Percentiles rank a stretch among this genome's conserved stretches.
Evolutionary conservation across 1,140 invertebrate genomes (phyloP).

Genomic region (Drosophila setifemur): DNA sequence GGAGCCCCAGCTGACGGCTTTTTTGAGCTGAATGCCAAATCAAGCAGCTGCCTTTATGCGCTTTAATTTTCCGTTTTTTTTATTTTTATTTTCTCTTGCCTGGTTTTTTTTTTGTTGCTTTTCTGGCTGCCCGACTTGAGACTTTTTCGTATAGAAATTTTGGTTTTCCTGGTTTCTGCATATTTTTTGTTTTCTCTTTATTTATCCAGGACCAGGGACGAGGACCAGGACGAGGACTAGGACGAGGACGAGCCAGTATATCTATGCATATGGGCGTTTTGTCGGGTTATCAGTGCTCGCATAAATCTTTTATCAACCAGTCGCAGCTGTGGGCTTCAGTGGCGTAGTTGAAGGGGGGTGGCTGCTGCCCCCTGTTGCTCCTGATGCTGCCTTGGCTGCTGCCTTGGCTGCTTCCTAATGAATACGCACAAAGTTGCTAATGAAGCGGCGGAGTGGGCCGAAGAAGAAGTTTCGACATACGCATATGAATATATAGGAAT

Average conservation of each 20-base stretch:
- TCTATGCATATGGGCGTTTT: conserved; percentile 58
- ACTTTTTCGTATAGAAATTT: conserved; percentile 37
- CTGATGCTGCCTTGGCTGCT: neutral
- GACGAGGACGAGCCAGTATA: conserved; percentile 16
- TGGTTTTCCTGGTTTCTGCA: conserved; percentile 24
- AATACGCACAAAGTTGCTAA: conserved; percentile 79
- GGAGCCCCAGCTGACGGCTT: conserved; percentile 57
- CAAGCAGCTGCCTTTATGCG: conserved; percentile 63
- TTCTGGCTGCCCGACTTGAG: conserved; percentile 32
- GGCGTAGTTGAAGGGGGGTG: conserved; percentile 15
- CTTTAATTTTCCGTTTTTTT: conserved; percentile 34
- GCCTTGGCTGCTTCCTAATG: conserved; percentile 52
- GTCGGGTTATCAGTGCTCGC: conserved; percentile 74
- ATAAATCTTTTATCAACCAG: conserved; percentile 79
- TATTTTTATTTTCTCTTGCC: conserved; percentile 18
- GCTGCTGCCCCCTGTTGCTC: conserved; percentile 24
- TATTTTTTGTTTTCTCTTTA: conserved; percentile 45
- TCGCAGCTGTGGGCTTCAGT: conserved; percentile 55
- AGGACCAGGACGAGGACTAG: too few species aligned
- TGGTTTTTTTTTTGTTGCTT: conserved; percentile 18
- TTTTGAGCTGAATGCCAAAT: conserved; percentile 73
- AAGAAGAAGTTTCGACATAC: conserved; percentile 10
- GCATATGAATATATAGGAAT: conserved; percentile 42
- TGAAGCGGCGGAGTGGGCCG: conserved; percentile 47
- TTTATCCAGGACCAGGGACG: conserved; percentile 44